These are phyloP conservation scores for Microctenopoma lineatum DNA, from an alignment of 2,797 vertebrate species.

Conservation along the genomic window DNA sequence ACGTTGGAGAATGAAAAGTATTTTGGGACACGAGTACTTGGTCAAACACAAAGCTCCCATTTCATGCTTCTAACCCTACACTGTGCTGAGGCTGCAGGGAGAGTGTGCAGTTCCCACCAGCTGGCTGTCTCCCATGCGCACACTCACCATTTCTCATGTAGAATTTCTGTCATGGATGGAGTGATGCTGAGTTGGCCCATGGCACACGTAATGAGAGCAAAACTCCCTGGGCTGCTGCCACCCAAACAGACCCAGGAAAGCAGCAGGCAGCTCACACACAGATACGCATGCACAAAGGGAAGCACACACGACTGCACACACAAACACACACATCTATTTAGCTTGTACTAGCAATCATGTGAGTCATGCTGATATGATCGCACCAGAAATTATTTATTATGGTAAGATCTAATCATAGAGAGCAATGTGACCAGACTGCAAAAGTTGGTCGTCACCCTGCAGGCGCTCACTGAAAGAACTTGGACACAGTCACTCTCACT, in stretches of 20 bases:
- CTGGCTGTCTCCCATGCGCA: conserved; percentile 28
- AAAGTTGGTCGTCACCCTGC: conserved; percentile 20
- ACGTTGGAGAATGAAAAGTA: conserved; percentile 32
- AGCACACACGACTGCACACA: neutral
- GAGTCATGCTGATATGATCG: conserved; percentile 13
- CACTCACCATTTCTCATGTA: conserved; percentile 44
- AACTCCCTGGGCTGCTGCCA: conserved; percentile 60
- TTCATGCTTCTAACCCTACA: conserved; percentile 32
- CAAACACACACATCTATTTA: conserved; percentile 8
- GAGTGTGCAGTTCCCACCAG: conserved; percentile 29
- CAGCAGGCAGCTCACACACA: conserved; percentile 26
- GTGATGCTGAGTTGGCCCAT: conserved; percentile 49
- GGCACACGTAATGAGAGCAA: conserved; percentile 58
- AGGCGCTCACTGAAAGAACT: conserved; percentile 18
- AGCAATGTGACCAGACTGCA: conserved; percentile 41
- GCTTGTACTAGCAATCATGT: conserved; percentile 30
- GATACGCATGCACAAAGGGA: conserved; percentile 9
- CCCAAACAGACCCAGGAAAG: conserved; percentile 33
- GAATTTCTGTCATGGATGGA: conserved; percentile 49
- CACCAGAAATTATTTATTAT: conserved; percentile 44
- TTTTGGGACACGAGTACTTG: conserved; percentile 38
- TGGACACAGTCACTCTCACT: conserved; percentile 2
- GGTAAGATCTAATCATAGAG: conserved; percentile 35
- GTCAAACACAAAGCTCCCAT: conserved; percentile 43
- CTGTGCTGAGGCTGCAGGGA: conserved; percentile 21